phyloP scores from a whole-genome alignment of 2,888 invertebrate genomes.

The Spialia ferax region DNA sequence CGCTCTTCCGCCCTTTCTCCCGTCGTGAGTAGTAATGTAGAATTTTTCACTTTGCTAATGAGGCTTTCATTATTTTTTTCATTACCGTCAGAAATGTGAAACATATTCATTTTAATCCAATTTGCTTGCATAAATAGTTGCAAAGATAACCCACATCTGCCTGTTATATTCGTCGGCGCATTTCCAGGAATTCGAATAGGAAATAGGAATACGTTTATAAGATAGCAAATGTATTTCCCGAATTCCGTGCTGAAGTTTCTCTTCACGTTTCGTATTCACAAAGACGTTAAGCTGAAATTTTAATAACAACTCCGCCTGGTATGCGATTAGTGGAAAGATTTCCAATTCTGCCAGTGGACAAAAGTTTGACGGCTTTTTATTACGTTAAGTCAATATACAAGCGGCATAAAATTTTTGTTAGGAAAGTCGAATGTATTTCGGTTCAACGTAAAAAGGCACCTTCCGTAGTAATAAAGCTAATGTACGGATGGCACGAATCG shows the following conservation, averaged over 20 bases:
- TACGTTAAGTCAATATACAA: constrained; percentile 23
- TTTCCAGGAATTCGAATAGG: constrained; percentile 9
- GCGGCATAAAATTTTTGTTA: constrained; percentile 15
- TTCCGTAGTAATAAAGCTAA: constrained; percentile 38
- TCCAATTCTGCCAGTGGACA: constrained; percentile 2
- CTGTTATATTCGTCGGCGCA: constrained; percentile 13
- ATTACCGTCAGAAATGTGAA: not conserved
- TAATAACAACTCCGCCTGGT: not conserved
- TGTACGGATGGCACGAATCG: constrained; percentile 36
- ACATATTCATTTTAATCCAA: not conserved
- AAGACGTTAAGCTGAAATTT: constrained; percentile 47
- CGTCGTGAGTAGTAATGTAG: no score
- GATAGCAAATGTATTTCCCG: constrained; percentile 63
- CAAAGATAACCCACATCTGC: not conserved
- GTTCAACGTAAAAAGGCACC: constrained; percentile 29
- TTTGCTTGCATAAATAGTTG: not conserved
- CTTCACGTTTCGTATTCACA: constrained; percentile 1
- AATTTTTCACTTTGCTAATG: no score
- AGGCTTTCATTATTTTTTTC: no score
- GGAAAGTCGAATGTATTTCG: constrained; percentile 31
- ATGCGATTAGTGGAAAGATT: constrained; percentile 2
- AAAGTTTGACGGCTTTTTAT: constrained; percentile 13
- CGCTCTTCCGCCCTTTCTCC: no score
- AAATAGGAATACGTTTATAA: constrained; percentile 58
- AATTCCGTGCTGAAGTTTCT: not conserved